Base-by-base conservation (phyloP, 2,797 vertebrate species). In the Myotis myotis region DNA sequence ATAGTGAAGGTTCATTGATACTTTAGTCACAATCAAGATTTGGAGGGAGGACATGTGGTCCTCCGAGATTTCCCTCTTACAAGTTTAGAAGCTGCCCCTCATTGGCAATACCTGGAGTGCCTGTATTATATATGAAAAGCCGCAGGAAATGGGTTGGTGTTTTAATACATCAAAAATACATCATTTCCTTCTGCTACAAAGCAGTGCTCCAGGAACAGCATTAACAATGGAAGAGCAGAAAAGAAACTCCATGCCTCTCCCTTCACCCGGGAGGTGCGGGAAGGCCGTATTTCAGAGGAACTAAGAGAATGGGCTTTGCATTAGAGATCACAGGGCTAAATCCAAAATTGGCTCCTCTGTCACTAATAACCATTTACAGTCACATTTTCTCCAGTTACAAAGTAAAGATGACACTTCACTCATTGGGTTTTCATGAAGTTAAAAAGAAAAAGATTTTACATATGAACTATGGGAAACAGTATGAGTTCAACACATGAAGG, bases 101-200 rank as follows among this genome's bases (percentile, higher is more conserved):
- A n/a, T 71, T 79, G 44, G 51, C 51, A 95, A 72, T 30, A 70
- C 36, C 47, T 36, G 20, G 41, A 47, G 60, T 55, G 23, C 44
- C 60, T 83, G 23, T 30, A n/a, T 82, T 92, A 51, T 36, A 30
- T n/a, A 19, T 70, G 20, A 66, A 51, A 86, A 94, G 68, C 20
- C 36, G 47, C 25, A 87, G 53, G 53, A 96, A 91, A 86, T 44
- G 28, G 23, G 55, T 91, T 70, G 47, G 79, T 74, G 28, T 64
- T 85, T 86, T 57, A 85, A 44, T 60, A 60, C 23, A 75, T 86
- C 70, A 89, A 94, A 95, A 97, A 85, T 60, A 41, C 12, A 86
- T 70, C 41, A 79, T 64, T 75, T 93, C 57, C 38, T 93, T n/a
- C 49, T 75, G 36, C 25, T 76, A 44, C 30, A 89, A 81, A 81